These are phyloP conservation scores for Napeogenes sylphis DNA, from an alignment of 2,888 invertebrate species.

Conservation along the genomic window DNA sequence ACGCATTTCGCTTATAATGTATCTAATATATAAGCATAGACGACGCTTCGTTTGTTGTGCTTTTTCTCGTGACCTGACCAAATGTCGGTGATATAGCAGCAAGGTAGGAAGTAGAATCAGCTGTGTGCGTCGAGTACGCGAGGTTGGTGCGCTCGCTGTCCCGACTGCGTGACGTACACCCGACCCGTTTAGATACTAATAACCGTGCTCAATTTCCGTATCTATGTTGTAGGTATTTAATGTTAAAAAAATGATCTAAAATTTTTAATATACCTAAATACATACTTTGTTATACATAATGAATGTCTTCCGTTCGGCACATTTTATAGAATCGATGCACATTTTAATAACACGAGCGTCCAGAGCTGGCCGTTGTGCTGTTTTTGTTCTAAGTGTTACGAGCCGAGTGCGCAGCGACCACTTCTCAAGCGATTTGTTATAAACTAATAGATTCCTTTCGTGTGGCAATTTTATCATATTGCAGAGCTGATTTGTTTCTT, in stretches of 20 bases:
- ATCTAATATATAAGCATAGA: slow-evolving; percentile 2
- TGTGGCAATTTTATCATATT: slow-evolving; percentile 64
- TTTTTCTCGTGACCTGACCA: slow-evolving; percentile 5
- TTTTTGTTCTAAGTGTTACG: slow-evolving; percentile 47
- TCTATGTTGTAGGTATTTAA: slow-evolving; percentile 59
- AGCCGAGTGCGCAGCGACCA: slow-evolving; percentile 72
- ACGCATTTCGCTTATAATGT: slow-evolving; percentile 43
- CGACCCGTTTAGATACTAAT: slow-evolving; percentile 63
- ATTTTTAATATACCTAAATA: slow-evolving; percentile 57
- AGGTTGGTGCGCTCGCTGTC: slow-evolving; percentile 8
- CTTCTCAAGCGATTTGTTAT: slow-evolving; percentile 72
- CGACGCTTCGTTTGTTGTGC: slow-evolving; percentile 1
- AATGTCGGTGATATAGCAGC: neutral
- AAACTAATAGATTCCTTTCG: slow-evolving; percentile 58
- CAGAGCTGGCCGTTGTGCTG: slow-evolving; percentile 41
- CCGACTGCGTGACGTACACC: slow-evolving; percentile 8
- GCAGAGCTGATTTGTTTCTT: slow-evolving; percentile 69
- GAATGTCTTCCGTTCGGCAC: slow-evolving; percentile 78
- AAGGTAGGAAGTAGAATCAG: neutral
- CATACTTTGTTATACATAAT: slow-evolving; percentile 93
- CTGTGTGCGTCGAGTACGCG: neutral
- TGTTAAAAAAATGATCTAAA: slow-evolving; percentile 66
- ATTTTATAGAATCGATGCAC: slow-evolving; percentile 70
- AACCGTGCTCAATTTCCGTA: slow-evolving; percentile 75
- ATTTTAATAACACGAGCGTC: slow-evolving; percentile 45